phyloP scores from a whole-genome alignment of 2,113 vertebrate genomes.

The Phaethornis superciliosus region DNA sequence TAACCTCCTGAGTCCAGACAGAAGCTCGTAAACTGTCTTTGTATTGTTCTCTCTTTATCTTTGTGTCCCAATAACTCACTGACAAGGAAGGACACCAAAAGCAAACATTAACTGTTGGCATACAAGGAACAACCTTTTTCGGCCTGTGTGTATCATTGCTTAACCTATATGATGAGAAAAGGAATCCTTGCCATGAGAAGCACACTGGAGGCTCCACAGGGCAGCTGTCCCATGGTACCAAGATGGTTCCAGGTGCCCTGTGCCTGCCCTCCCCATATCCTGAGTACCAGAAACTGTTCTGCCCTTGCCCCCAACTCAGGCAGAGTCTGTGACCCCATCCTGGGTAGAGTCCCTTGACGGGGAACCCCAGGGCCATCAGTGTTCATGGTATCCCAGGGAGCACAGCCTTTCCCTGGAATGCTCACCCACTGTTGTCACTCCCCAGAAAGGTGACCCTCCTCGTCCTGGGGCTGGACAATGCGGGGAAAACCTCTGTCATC shows the following conservation, averaged over 20 bases:
- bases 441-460: constrained; percentile 86
- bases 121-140: background rate
- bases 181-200: background rate
- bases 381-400: background rate
- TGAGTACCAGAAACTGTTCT: fast-evolving
- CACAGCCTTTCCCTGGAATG: background rate
- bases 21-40: background rate
- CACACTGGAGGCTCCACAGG: fast-evolving
- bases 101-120: background rate
- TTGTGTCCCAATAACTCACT: background rate
- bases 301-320: background rate
- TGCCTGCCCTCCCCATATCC: background rate
- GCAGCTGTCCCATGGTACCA: fast-evolving
- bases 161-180: background rate
- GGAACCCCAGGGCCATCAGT: fast-evolving
- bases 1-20: background rate
- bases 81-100: background rate
- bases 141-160: background rate
- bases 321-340: background rate
- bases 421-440: background rate
- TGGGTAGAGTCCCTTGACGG: fast-evolving
- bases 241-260: background rate
- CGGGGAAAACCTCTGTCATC: constrained; percentile 86
- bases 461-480: constrained; percentile 87
- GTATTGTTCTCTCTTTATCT: background rate